phyloP scores from a whole-genome alignment of 1,140 invertebrate species.

The Bombus superbus region DNA sequence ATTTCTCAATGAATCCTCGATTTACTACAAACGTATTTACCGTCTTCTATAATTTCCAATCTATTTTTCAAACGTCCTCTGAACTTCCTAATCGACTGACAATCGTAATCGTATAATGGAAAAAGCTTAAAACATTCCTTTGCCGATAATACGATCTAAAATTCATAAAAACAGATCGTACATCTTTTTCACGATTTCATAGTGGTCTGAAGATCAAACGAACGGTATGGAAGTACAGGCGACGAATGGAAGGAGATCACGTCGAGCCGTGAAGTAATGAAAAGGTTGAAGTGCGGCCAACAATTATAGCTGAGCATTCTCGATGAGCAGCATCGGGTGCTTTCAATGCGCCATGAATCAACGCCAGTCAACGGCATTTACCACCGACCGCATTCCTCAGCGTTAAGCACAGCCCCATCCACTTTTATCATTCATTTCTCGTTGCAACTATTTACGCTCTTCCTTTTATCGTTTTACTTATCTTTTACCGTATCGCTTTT shows the following conservation, averaged over 20 bases:
- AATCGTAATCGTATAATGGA: too few species aligned
- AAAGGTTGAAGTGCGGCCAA: slow-evolving; percentile 45
- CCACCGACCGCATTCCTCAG: slow-evolving; percentile 24
- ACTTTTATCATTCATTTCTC: slow-evolving; percentile 12
- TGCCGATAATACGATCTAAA: background rate
- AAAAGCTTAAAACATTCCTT: background rate
- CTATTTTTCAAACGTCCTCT: too few species aligned
- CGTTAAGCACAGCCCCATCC: slow-evolving; percentile 24
- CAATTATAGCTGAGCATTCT: slow-evolving; percentile 51
- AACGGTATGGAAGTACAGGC: background rate
- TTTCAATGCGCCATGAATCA: slow-evolving; percentile 63
- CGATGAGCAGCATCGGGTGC: slow-evolving; percentile 43
- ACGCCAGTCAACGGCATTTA: slow-evolving; percentile 60
- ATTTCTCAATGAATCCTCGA: too few species aligned
- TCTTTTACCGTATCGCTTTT: background rate
- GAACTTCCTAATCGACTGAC: too few species aligned
- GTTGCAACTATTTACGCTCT: slow-evolving; percentile 13
- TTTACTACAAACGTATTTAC: too few species aligned
- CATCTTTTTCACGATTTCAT: background rate
- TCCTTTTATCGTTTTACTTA: background rate
- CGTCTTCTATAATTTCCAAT: too few species aligned
- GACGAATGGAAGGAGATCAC: background rate
- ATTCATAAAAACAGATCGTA: background rate
- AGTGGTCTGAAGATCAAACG: background rate
- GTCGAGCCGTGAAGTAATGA: slow-evolving; percentile 26